Evolutionary conservation across 1,140 invertebrate genomes (phyloP), one percentile per base, ranked within the genome.

Genomic region (Papilio xuthus): DNA sequence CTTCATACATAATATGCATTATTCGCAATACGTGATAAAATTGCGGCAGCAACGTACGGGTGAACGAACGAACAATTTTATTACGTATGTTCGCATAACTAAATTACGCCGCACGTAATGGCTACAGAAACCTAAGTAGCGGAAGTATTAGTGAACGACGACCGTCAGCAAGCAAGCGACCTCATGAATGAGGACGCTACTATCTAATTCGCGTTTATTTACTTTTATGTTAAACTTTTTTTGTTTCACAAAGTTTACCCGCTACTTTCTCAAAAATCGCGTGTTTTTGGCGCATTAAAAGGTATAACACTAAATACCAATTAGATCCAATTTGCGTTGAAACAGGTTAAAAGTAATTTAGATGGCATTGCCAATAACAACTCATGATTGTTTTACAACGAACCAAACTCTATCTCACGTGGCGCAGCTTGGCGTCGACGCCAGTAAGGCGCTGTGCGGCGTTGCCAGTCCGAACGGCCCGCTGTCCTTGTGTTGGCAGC

Each of bases 31-130:
- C 47, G 70, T 26, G 42, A 47, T 72, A 47, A 47, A 47, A 44
- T 71, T 47, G 20, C 42, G 70, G 70, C 70, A 15, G 42, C 41
- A 72, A 42, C 37, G 18, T 72, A 73, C 71, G 71, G 71, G 71
- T 73, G 71, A 73, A 73, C 37, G 71, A 47, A 73, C 71, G 71
- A 23, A 73, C 42, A 73, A 73, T 73, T 73, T 44, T 47, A 23
- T 73, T 73, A 73, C 42, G 71, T 73, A 47, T 73, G 71, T 73
- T 47, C 71, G 41, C 37, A 73, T 73, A 73, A 73, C 71, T 73
- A 47, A 44, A 73, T 73, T 71, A 73, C 41, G 20, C 41, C 20
- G 70, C 37, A 71, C 69, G 69, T 71, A 71, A 71, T 42, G 69
- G 20, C 41, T 73, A 47, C 41, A 26, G 71, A 26, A 44, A 73